Percentiles rank a stretch among this genome's conserved stretches.
phyloP scores from a whole-genome alignment of 1,140 invertebrate genomes.

The Eurosta solidaginis region DNA sequence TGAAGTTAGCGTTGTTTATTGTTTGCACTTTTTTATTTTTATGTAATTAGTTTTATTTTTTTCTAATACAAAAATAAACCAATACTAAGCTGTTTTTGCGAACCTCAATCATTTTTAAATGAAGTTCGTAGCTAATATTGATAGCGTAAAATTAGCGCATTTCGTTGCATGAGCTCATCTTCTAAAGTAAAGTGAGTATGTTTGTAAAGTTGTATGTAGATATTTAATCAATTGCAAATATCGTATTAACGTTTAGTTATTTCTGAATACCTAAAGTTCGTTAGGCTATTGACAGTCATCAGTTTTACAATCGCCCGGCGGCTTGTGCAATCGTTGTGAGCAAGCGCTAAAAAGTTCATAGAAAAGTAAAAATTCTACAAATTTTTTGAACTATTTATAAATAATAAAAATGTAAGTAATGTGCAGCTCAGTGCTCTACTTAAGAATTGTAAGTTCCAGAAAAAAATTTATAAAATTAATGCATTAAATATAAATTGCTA shows the following conservation, averaged over 20 bases:
- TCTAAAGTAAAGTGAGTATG: neutral
- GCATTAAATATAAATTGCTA: too few species aligned
- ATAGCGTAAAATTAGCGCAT: neutral
- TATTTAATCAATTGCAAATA: neutral
- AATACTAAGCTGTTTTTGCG: too few species aligned
- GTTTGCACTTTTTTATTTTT: neutral
- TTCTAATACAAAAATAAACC: neutral
- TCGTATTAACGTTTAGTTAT: neutral
- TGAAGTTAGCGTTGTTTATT: neutral
- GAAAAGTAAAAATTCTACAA: too few species aligned
- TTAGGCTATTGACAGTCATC: neutral
- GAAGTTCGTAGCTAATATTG: neutral
- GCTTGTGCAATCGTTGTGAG: neutral
- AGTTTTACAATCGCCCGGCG: conserved; percentile 10
- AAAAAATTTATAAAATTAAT: too few species aligned
- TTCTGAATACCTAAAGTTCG: neutral
- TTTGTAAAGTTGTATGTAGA: neutral
- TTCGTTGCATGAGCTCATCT: neutral
- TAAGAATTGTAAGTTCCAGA: too few species aligned
- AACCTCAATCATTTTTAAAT: neutral
- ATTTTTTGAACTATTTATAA: too few species aligned
- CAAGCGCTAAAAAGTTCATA: neutral
- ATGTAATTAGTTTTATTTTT: neutral
- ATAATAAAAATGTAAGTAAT: too few species aligned
- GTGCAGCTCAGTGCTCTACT: too few species aligned